Conservation (phyloP, 2,888 invertebrate genomes). For the Leptinotarsa tumamoca region DNA sequence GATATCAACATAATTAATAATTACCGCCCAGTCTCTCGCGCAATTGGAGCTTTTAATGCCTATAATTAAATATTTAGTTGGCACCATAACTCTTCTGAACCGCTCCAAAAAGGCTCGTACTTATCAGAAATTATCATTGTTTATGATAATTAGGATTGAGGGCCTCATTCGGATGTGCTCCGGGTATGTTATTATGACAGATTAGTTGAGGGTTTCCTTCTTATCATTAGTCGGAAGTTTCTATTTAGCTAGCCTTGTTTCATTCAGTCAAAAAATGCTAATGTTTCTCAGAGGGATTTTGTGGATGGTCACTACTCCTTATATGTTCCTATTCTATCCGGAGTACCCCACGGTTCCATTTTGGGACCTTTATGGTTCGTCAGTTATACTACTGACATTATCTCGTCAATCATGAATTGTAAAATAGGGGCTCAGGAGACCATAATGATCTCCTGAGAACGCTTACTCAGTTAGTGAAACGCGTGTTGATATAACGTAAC, state of each 20-base stretch:
- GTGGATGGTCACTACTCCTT: too few relatives aligned
- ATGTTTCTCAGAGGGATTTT: too few relatives aligned
- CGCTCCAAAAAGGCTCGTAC: conserved; percentile 28
- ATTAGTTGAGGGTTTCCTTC: conserved; percentile 11
- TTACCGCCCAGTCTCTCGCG: conserved; percentile 19
- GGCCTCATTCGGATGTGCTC: conserved; percentile 11
- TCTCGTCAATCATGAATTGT: too few relatives aligned
- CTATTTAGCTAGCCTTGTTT: conserved; percentile 32
- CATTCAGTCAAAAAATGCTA: conserved; percentile 36
- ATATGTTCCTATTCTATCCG: too few relatives aligned
- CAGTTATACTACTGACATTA: too few relatives aligned
- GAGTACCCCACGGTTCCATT: too few relatives aligned
- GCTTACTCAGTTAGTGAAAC: too few relatives aligned
- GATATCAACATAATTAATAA: conserved; percentile 29
- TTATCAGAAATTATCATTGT: conserved; percentile 38
- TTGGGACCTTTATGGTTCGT: too few relatives aligned
- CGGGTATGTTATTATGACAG: conserved; percentile 24
- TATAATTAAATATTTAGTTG: conserved; percentile 31
- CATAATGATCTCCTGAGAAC: too few relatives aligned
- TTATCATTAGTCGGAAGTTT: conserved; percentile 29
- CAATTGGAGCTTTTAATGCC: conserved; percentile 31
- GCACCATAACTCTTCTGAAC: conserved; percentile 30
- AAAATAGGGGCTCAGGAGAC: too few relatives aligned
- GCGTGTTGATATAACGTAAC: too few relatives aligned
- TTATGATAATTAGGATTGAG: conserved; percentile 37